Evolutionary conservation across 2,888 invertebrate species (phyloP), one percentile per base, ranked within the genome.

Genomic region (Agrotis exclamationis): DNA sequence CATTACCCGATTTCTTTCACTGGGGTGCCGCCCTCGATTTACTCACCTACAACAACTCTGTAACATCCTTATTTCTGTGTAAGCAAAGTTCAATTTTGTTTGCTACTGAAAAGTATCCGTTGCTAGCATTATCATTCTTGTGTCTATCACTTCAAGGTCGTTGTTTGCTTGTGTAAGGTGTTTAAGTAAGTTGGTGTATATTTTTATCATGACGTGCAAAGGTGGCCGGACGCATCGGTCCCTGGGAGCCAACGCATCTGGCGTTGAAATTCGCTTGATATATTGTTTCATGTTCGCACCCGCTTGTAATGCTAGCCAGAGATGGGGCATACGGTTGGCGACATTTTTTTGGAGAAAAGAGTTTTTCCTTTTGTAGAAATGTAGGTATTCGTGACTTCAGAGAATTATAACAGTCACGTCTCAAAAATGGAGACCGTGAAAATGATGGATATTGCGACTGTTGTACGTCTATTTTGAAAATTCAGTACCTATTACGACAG

Each of bases 1-100:
- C 87, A 89, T 89, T 90, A 90, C 89, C 89, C 89, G 86, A 89
- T 91, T 92, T 90, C 89, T 88, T 88, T 89, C 82, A 79, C 83
- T 85, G 80, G 90, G 89, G 87, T 82, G 70, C 76, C 78, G 71
- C 87, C 89, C 88, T 78, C 83, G 81, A 81, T 83, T 78, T 79
- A 85, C 75, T 73, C 60, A 58, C 51, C 45, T 64, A 64, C 59
- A 62, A 56, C 47, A 66, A 63, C 28, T 63, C 39, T 58, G 57
- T 65, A 64, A 47, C 58, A 39, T 65, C 65, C 67, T 63, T 85
- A 85, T 75, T 58, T 1, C 28, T 28, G 3, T 53, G 16, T 0
- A 0, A 1, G 56, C 57, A 86, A 76, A 85, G 85, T 76, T 80
- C 63, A 85, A 69, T 74, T 82, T 82, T 53, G 70, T 71, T 76